phyloP scores from a whole-genome alignment of 2,797 vertebrate genomes.

The Hydrocynus forskahlii region DNA sequence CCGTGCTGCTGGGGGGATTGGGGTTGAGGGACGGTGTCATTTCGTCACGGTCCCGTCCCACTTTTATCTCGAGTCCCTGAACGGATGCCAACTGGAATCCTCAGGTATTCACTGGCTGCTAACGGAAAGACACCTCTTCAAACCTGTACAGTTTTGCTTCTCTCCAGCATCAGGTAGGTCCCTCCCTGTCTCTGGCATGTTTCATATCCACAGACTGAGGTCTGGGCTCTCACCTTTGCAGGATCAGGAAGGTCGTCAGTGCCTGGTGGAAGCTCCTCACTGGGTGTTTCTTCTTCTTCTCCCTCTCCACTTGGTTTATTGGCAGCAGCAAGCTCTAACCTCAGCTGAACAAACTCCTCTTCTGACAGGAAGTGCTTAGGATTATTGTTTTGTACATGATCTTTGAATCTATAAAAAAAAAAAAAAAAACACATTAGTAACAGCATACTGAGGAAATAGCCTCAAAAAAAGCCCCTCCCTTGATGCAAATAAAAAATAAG shows the following conservation, averaged over 20 bases:
- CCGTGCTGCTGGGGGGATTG: conserved; percentile 67
- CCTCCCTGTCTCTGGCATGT: conserved; percentile 64
- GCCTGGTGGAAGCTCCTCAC: conserved; percentile 87
- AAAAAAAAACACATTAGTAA: not conserved
- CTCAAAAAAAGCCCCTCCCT: too few species aligned
- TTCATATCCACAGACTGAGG: conserved; percentile 30
- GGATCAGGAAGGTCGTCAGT: conserved; percentile 93
- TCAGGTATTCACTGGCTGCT: conserved; percentile 78
- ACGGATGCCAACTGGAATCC: conserved; percentile 79
- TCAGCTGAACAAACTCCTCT: conserved; percentile 92
- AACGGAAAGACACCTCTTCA: conserved; percentile 83
- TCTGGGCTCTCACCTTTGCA: conserved; percentile 85
- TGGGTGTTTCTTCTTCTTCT: conserved; percentile 70
- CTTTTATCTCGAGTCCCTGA: conserved; percentile 74
- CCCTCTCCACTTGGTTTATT: conserved; percentile 83
- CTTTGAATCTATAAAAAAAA: conserved; percentile 86
- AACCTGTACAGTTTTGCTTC: conserved; percentile 71
- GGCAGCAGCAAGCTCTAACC: conserved; percentile 88
- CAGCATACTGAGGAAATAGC: not conserved
- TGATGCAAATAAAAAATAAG: too few species aligned
- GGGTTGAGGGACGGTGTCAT: conserved; percentile 64
- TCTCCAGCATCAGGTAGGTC: conserved; percentile 69
- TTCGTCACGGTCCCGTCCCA: conserved; percentile 69
- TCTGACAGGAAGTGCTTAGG: conserved; percentile 92
- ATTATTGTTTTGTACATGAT: conserved; percentile 93